Conservation (phyloP, 2,888 invertebrate genomes). For the Anticlea derivata region DNA sequence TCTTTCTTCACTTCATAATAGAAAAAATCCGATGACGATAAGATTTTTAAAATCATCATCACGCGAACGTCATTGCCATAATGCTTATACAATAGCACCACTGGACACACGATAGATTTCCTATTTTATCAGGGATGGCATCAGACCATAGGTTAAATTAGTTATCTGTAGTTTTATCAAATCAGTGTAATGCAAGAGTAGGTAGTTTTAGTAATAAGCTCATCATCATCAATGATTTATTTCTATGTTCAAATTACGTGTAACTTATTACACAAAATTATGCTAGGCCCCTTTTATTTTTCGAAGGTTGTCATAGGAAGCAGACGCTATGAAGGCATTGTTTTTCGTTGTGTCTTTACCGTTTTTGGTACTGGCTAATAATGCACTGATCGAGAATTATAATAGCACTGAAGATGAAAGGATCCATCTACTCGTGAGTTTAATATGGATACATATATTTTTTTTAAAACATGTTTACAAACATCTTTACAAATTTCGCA, state of each 20-base stretch:
- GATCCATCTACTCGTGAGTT: slow-evolving; percentile 19
- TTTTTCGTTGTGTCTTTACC: slow-evolving; percentile 1
- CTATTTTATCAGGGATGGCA: too few species aligned
- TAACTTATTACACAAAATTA: background rate
- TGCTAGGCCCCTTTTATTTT: background rate
- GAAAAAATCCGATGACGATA: too few species aligned
- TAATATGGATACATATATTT: too few species aligned
- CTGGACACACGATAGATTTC: too few species aligned
- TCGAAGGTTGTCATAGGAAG: background rate
- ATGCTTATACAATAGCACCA: too few species aligned
- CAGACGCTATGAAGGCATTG: slow-evolving; percentile 7
- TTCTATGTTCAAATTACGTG: background rate
- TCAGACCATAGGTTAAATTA: too few species aligned
- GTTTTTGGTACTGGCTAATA: slow-evolving; percentile 4
- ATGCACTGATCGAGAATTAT: background rate
- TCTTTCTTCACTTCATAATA: too few species aligned
- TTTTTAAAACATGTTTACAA: too few species aligned
- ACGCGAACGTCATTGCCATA: too few species aligned
- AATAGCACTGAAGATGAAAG: slow-evolving; percentile 10
- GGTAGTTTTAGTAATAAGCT: slow-evolving; percentile 6
- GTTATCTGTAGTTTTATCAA: slow-evolving; percentile 8
- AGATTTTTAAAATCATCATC: too few species aligned
- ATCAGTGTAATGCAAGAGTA: slow-evolving; percentile 1
- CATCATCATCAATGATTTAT: background rate
- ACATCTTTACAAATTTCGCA: too few species aligned